phyloP scores from a whole-genome alignment of 2,113 vertebrate species.

The Oryzias melastigma region DNA sequence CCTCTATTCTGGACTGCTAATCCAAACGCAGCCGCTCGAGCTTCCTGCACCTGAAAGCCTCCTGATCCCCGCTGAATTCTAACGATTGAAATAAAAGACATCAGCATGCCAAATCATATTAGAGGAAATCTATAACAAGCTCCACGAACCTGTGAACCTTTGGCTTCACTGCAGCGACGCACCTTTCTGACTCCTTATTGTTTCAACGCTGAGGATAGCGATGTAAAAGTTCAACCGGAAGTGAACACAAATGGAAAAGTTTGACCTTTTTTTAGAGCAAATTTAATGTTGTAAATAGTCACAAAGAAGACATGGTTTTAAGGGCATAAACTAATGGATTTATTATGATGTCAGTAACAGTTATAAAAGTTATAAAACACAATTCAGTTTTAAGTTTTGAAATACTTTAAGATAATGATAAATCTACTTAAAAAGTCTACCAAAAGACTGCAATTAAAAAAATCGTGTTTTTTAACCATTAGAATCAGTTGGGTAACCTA shows the following conservation, averaged over 20 bases:
- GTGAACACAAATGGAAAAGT: background rate
- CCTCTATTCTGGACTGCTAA: conserved; percentile 64
- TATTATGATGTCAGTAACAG: too few relatives aligned
- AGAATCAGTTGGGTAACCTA: too few relatives aligned
- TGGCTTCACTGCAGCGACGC: conserved; percentile 21
- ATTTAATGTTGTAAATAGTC: too few relatives aligned
- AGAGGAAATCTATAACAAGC: conserved; percentile 62
- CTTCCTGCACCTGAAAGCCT: conserved; percentile 62
- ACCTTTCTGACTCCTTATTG: conserved; percentile 49
- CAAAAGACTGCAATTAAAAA: too few relatives aligned
- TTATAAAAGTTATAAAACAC: too few relatives aligned
- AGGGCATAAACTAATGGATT: too few relatives aligned
- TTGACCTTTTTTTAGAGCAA: too few relatives aligned
- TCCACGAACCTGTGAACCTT: conserved; percentile 34
- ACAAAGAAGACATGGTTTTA: too few relatives aligned
- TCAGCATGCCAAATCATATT: conserved; percentile 59
- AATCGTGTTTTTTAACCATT: too few relatives aligned
- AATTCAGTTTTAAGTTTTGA: too few relatives aligned
- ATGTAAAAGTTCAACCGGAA: conserved; percentile 3
- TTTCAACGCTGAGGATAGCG: conserved; percentile 39
- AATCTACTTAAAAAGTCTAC: too few relatives aligned
- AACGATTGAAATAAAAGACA: conserved; percentile 71
- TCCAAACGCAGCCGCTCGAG: conserved; percentile 62
- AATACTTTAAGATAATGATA: too few relatives aligned
- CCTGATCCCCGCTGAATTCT: conserved; percentile 70